phyloP scores from a whole-genome alignment of 2,113 vertebrate species.

The Atractosteus spatula region DNA sequence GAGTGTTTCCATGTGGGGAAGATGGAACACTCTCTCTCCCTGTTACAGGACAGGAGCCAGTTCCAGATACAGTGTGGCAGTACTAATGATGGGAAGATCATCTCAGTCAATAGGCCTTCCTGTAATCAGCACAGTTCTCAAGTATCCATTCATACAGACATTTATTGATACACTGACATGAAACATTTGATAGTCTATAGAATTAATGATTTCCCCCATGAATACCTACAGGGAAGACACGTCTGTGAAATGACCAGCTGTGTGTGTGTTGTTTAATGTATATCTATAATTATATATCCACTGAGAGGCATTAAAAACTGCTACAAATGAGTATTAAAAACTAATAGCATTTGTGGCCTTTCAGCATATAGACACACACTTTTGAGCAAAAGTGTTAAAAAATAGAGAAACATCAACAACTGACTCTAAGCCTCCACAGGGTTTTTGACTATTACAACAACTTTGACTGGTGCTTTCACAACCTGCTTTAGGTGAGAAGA shows the following conservation, averaged over 20 bases:
- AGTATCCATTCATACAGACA: slow-evolving; percentile 46
- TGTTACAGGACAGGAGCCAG: slow-evolving; percentile 36
- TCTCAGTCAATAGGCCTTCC: slow-evolving; percentile 66
- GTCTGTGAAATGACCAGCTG: too few species aligned
- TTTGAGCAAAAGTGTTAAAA: too few species aligned
- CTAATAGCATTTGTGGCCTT: too few species aligned
- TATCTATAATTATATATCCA: too few species aligned
- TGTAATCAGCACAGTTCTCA: slow-evolving; percentile 65
- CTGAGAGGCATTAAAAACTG: too few species aligned
- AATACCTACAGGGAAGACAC: slow-evolving; percentile 16
- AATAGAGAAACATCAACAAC: too few species aligned
- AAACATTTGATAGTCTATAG: slow-evolving; percentile 52
- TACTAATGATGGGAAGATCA: slow-evolving; percentile 62
- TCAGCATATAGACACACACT: too few species aligned
- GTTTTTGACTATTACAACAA: too few species aligned
- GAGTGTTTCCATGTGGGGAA: slow-evolving; percentile 33
- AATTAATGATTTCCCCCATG: slow-evolving; percentile 23
- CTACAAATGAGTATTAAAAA: too few species aligned
- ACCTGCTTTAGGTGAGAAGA: slow-evolving; percentile 18
- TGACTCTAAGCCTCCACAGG: too few species aligned
- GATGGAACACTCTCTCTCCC: slow-evolving; percentile 47
- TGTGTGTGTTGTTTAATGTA: too few species aligned
- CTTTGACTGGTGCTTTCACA: too few species aligned
- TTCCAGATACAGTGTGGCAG: slow-evolving; percentile 52
- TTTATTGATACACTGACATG: slow-evolving; percentile 52